phyloP scores from a whole-genome alignment of 1,140 invertebrate species.

The roundworm (Caenorhabditis elegans) region DNA sequence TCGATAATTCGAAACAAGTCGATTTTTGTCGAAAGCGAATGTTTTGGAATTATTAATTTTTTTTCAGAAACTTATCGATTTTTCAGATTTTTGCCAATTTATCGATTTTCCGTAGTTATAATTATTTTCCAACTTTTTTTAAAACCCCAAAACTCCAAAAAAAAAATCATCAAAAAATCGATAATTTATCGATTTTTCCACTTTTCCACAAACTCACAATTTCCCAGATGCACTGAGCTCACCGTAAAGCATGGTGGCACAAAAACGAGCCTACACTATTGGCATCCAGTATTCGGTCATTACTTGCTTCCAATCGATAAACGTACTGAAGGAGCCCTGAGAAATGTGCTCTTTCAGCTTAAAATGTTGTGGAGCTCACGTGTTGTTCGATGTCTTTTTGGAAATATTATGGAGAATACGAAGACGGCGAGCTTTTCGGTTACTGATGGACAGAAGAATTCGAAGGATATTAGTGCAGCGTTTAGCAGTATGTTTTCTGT shows the following conservation, averaged over 20 bases:
- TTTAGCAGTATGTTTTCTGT: neutral
- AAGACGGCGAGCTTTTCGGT: neutral
- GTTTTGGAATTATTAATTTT: too few relatives aligned
- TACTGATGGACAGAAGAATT: neutral
- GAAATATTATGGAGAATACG: slow-evolving; percentile 9
- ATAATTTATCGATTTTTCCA: too few relatives aligned
- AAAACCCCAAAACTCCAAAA: too few relatives aligned
- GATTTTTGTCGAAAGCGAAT: too few relatives aligned
- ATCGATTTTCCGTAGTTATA: too few relatives aligned
- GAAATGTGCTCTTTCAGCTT: slow-evolving; percentile 31
- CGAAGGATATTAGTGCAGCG: neutral
- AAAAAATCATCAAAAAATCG: too few relatives aligned
- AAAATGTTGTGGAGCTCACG: slow-evolving; percentile 40
- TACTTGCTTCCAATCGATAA: slow-evolving; percentile 36
- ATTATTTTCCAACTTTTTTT: too few relatives aligned
- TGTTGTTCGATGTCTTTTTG: slow-evolving; percentile 28
- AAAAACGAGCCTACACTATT: slow-evolving; percentile 33
- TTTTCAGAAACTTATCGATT: too few relatives aligned
- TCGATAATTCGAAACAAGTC: too few relatives aligned
- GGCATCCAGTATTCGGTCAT: slow-evolving; percentile 44
- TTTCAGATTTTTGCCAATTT: too few relatives aligned
- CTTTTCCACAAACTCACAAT: too few relatives aligned
- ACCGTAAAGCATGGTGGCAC: neutral
- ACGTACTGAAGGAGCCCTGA: slow-evolving; percentile 36
- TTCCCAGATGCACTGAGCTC: slow-evolving; percentile 37